phyloP scores from a whole-genome alignment of 2,113 vertebrate species.

The Aepyceros melampus region DNA sequence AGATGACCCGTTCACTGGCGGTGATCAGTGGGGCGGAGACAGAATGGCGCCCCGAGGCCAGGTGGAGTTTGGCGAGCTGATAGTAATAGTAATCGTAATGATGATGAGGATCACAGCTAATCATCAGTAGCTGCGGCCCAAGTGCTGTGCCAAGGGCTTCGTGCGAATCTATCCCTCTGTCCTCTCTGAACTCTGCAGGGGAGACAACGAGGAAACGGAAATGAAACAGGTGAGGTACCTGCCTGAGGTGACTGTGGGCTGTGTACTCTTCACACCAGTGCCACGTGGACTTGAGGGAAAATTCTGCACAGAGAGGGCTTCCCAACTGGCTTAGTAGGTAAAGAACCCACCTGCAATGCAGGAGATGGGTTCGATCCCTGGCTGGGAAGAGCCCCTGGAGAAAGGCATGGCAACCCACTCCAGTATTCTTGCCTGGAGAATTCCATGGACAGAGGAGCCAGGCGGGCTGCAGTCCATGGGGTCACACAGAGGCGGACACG shows the following conservation, averaged over 20 bases:
- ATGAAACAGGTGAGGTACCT: not conserved
- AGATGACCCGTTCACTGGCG: too few relatives aligned
- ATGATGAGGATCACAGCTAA: not conserved
- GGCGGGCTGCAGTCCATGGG: not conserved
- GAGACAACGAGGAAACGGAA: not conserved
- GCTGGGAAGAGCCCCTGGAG: not conserved
- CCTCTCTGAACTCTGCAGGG: not conserved
- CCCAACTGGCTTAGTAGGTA: not conserved
- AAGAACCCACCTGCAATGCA: not conserved
- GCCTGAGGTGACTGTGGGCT: not conserved
- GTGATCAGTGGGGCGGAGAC: not conserved
- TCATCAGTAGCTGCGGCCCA: not conserved
- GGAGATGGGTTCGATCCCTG: not conserved
- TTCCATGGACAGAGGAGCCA: not conserved
- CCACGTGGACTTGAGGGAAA: not conserved
- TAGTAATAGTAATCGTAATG: too few relatives aligned
- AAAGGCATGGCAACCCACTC: not conserved
- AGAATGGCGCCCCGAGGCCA: not conserved
- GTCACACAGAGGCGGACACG: not conserved
- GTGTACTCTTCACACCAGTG: not conserved
- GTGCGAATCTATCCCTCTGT: accelerated
- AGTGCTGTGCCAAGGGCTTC: not conserved
- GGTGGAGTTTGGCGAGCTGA: not conserved
- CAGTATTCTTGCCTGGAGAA: not conserved
- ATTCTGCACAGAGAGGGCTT: not conserved